Evolutionary conservation across 2,113 vertebrate genomes (phyloP), one percentile per base, ranked within the genome.

Genomic region (Tyrannus savana): DNA sequence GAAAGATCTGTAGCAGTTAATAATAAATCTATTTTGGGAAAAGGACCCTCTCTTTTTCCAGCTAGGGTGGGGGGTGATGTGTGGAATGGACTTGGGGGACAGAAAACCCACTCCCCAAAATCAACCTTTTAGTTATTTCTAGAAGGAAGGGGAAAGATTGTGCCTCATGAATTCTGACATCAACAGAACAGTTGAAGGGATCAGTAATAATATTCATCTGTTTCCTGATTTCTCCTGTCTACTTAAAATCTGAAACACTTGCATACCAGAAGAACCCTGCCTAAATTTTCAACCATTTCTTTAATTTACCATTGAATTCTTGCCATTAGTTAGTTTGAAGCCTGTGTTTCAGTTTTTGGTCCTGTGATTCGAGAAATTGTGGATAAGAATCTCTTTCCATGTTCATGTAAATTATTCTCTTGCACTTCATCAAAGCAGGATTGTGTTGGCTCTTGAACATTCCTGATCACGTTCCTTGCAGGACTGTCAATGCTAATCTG

Each of bases 351-450:
- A 99, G 98, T 92, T 94, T 97, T 92, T 98, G 98, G 76, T 99
- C 99, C 95, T 98, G 97, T 7, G 98, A 98, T 83, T 98, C 97
- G 41, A 98, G 98, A 90, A 99, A 99, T 76, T 97, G 74, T 27
- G 98, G 98, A 71, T 99, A 99, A 30, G 98, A 99, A 97, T 99
- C 98, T 89, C 98, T 98, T 95, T 99, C 98, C 98, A 98, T 98
- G 64, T 99, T 97, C 84, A 95, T 97, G 19, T 98, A 98, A 78
- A 99, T 98, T n/a, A 98, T 98, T 97, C 96, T 98, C 94, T 99
- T 99, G 98, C 72, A 98, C 98, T 66, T 98, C 98, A 58, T 99
- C 98, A 82, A 99, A 99, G 93, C 98, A 98, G 6, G 97, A 95
- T 59, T 89, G 31, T 64, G 98, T 98, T 85, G 98, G 98, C 88